Conservation (phyloP, 2,113 vertebrate genomes). For the Podarcis cretensis region DNA sequence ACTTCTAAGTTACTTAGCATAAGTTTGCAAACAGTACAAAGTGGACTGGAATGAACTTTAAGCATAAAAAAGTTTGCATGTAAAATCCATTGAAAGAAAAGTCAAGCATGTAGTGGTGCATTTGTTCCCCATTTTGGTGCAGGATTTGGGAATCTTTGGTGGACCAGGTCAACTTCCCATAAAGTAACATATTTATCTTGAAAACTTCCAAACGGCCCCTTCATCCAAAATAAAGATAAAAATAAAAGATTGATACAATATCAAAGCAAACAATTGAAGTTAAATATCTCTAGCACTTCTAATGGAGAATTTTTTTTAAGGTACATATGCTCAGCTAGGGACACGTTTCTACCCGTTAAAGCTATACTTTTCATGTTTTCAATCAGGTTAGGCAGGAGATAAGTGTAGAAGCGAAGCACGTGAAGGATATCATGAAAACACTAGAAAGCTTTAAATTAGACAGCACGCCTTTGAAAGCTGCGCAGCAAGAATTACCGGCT, state of each 20-base stretch:
- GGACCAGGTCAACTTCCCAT: not conserved
- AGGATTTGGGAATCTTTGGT: not conserved
- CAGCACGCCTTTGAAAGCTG: conserved; percentile 83
- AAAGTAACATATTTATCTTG: not conserved
- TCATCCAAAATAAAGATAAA: not conserved
- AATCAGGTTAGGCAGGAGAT: conserved; percentile 95
- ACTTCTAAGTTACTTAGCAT: not conserved
- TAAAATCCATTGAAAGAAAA: not conserved
- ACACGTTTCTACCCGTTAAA: conserved; percentile 3
- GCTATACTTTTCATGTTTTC: conserved; percentile 40
- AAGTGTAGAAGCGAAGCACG: conserved; percentile 90
- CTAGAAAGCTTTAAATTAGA: conserved; percentile 92
- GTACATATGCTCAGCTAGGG: not conserved
- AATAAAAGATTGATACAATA: not conserved
- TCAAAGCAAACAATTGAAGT: not conserved
- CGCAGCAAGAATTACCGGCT: conserved; percentile 79
- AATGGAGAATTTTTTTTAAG: not conserved
- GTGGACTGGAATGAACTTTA: not conserved
- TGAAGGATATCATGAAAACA: conserved; percentile 93
- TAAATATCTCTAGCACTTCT: not conserved
- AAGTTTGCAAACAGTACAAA: not conserved
- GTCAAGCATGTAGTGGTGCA: not conserved
- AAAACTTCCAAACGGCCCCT: not conserved
- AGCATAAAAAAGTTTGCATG: not conserved
- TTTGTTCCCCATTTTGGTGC: not conserved